Evolutionary conservation across 2,797 vertebrate species (phyloP), one percentile per base, ranked within the genome.

Genomic region (Tokudaia muenninki): DNA sequence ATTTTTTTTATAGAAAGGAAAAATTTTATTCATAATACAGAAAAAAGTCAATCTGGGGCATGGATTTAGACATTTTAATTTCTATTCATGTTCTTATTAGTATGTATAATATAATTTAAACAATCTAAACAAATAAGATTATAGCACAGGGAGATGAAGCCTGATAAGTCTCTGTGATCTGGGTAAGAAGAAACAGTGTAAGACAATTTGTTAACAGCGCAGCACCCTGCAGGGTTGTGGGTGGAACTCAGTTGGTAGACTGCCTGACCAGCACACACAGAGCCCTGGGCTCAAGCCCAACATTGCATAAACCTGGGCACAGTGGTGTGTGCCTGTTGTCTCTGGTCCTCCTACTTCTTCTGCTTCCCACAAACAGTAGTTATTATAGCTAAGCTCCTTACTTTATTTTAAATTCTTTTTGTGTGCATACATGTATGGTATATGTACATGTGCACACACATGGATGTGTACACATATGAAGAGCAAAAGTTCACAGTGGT

Each of bases 1-100:
- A 84, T 79, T 88, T 87, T 96, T 92, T 87, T 96, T 95, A 94
- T 88, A 79, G 82, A 83, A 92, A 94, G 37, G 17, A 88, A 91
- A 97, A 24, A 52, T 31, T 94, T 92, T 95, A 91, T 91, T 67
- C 59, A 78, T 86, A 95, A 65, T 77, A 81, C 78, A 94, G 37
- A 57, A 57, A 57, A 75, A 41, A 88, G 70, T 57, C 57, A 74
- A 37, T 88, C 86, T 79, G n/a, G 6, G 57, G 6, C 29, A 77
- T 82, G 88, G 50, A 93, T 77, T 89, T 94, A 29, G 31, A 88
- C 87, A 93, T 84, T 59, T 89, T 94, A 80, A 94, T 91, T 93
- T 34, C 24, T 80, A 9, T 93, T 94, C 16, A 59, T 94, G 61
- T 80, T 79, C 72, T 94, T 88, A 61, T 41, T 75, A 91, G 72